These are phyloP conservation scores for Darevskia nairensis DNA, from an alignment of 2,797 vertebrate species.

Conservation along the genomic window DNA sequence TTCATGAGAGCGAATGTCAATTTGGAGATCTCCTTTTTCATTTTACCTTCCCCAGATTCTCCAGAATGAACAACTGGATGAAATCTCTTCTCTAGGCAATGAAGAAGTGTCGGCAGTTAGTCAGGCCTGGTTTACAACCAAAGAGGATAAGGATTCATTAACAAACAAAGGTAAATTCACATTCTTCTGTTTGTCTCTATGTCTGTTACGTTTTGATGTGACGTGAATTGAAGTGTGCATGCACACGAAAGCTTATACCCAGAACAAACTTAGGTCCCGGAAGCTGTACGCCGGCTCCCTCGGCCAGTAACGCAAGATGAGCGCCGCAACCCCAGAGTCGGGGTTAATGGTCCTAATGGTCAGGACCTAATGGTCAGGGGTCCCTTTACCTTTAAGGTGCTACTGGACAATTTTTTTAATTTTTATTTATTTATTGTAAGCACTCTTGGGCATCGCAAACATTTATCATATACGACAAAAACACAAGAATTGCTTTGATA, in stretches of 20 bases:
- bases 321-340: no score
- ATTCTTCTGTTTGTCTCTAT: not conserved
- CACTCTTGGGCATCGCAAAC: not conserved
- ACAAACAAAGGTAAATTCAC: conserved; percentile 91
- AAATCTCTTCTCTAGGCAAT: conserved; percentile 83
- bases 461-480: not conserved
- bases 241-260: no score
- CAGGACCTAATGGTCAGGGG: no score
- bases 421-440: no score
- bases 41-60: conserved; percentile 81
- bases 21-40: not conserved
- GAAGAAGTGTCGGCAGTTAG: conserved; percentile 94
- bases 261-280: no score
- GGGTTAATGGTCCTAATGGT: no score
- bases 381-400: no score
- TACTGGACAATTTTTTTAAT: no score
- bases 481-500: not conserved
- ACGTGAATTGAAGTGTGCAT: not conserved
- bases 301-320: no score
- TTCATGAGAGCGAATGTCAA: conserved; percentile 10
- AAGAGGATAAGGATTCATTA: conserved; percentile 98
- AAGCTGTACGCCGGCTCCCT: no score
- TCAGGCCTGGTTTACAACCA: conserved; percentile 99
- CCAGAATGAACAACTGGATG: conserved; percentile 87
- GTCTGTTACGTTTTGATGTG: not conserved